phyloP scores from a whole-genome alignment of 2,113 vertebrate genomes.

The Abramis brama region DNA sequence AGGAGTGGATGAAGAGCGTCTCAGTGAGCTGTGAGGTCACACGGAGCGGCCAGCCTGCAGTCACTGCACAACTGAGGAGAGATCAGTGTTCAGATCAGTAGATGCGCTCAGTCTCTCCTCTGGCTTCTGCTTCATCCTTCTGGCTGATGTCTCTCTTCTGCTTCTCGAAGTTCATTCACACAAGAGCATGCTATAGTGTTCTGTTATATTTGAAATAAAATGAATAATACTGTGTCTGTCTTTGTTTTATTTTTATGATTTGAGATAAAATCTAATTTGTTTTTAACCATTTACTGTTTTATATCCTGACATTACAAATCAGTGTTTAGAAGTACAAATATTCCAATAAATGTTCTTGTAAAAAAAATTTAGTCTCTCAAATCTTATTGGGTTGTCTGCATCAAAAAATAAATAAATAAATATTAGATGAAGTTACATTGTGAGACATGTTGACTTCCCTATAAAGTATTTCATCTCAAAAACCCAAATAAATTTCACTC shows the following conservation, averaged over 20 bases:
- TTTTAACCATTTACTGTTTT: too few species aligned
- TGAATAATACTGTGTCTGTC: neutral
- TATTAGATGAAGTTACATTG: too few species aligned
- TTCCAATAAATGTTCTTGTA: too few species aligned
- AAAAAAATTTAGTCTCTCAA: too few species aligned
- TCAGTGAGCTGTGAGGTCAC: constrained; percentile 65
- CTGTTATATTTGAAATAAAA: neutral
- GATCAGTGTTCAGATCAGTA: constrained; percentile 56
- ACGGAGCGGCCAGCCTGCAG: constrained; percentile 51
- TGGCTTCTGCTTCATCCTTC: neutral
- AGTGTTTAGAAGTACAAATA: too few species aligned
- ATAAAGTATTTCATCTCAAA: too few species aligned
- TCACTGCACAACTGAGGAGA: constrained; percentile 59
- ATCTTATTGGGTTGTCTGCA: too few species aligned
- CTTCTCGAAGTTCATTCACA: neutral
- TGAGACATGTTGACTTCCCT: too few species aligned
- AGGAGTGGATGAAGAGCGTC: constrained; percentile 54
- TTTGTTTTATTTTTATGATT: neutral
- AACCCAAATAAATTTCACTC: too few species aligned
- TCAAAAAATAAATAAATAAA: too few species aligned
- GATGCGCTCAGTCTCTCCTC: neutral
- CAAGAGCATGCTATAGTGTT: neutral
- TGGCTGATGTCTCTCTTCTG: neutral
- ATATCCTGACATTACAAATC: too few species aligned
- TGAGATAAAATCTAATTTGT: too few species aligned